Conservation (phyloP, 2,113 vertebrate species). For the Neotoma lepida region DNA sequence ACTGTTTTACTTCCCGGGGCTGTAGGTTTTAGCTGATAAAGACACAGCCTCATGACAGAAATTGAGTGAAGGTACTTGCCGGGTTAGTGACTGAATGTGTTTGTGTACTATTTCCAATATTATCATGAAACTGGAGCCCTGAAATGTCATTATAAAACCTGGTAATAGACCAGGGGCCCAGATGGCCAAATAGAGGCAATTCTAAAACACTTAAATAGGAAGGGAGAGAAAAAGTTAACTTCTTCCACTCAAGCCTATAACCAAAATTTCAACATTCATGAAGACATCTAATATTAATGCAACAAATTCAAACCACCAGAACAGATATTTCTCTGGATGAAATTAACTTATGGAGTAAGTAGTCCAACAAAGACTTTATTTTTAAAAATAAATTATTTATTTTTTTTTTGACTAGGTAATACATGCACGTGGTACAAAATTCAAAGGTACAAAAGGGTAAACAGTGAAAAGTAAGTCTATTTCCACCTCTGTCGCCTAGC, state of each 20-base stretch:
- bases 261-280: slow-evolving; percentile 53
- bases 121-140: slow-evolving; percentile 40
- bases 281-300: slow-evolving; percentile 60
- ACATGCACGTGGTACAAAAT: slow-evolving; percentile 81
- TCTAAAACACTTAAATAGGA: slow-evolving; percentile 62
- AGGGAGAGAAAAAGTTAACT: slow-evolving; percentile 6
- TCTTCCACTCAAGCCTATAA: slow-evolving; percentile 45
- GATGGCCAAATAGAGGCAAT: slow-evolving; percentile 1
- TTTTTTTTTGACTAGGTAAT: slow-evolving; percentile 81
- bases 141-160: slow-evolving; percentile 12
- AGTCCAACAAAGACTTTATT: slow-evolving; percentile 75
- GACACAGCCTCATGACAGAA: slow-evolving; percentile 32
- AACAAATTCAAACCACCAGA: slow-evolving; percentile 48
- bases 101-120: not conserved
- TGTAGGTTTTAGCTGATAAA: slow-evolving; percentile 45
- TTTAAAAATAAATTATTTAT: slow-evolving; percentile 78
- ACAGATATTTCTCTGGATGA: slow-evolving; percentile 71
- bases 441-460: slow-evolving; percentile 82
- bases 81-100: slow-evolving; percentile 6
- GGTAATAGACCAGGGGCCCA: not conserved
- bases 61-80: slow-evolving; percentile 31
- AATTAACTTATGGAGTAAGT: slow-evolving; percentile 77
- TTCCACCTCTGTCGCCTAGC: slow-evolving; percentile 76
- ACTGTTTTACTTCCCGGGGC: not conserved
- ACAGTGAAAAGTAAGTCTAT: slow-evolving; percentile 81